These are phyloP conservation scores for Hofmannophila pseudospretella DNA, from an alignment of 2,888 invertebrate genomes.

Conservation along the genomic window DNA sequence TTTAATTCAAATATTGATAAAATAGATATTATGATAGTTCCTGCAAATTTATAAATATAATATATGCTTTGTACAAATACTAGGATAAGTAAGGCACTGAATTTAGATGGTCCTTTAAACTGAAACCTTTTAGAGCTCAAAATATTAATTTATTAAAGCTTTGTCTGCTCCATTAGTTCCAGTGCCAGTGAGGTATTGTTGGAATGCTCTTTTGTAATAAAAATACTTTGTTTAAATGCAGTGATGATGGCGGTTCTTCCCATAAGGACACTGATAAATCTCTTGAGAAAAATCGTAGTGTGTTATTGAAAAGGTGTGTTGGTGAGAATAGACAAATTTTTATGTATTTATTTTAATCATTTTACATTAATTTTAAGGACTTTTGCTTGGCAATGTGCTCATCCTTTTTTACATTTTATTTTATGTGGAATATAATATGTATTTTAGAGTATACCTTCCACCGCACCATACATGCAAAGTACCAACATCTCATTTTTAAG, in stretches of 20 bases:
- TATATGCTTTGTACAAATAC: neutral
- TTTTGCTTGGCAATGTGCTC: no score
- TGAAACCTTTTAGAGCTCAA: no score
- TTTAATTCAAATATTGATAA: no score
- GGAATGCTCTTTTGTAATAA: neutral
- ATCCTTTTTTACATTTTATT: no score
- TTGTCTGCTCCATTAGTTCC: no score
- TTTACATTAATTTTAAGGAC: no score
- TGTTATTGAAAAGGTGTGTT: conserved; percentile 31
- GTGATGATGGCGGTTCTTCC: conserved; percentile 25
- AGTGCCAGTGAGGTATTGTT: neutral
- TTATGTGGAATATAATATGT: no score
- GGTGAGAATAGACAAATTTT: conserved; percentile 12
- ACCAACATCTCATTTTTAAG: neutral
- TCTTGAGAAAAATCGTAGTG: conserved; percentile 21
- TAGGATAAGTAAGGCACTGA: neutral
- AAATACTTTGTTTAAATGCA: conserved; percentile 22
- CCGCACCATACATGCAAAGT: no score
- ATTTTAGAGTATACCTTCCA: no score
- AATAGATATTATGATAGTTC: no score
- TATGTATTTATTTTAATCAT: no score
- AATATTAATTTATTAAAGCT: no score
- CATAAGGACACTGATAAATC: conserved; percentile 22
- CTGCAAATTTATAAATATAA: neutral
- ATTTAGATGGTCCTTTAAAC: neutral